Evolutionary conservation across 2,797 vertebrate species (phyloP).

Genomic region (Danio albolineatus): DNA sequence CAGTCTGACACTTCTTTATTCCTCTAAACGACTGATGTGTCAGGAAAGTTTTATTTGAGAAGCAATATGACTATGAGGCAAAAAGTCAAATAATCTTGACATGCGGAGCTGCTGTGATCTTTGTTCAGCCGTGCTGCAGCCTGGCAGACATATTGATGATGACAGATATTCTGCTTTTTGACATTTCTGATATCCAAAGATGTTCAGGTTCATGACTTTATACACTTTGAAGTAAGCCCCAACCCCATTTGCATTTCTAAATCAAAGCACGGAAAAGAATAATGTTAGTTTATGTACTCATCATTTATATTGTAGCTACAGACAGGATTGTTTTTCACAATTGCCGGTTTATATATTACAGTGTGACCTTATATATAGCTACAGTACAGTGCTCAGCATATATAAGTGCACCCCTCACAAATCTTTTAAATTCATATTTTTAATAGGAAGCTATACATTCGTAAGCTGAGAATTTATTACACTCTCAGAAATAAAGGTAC

Average conservation of each 20-base stretch:
- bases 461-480: too few species aligned
- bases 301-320: neutral
- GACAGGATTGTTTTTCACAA: neutral
- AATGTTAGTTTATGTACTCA: neutral
- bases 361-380: neutral
- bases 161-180: neutral
- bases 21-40: constrained; percentile 35
- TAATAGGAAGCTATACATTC: too few species aligned
- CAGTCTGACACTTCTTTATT: constrained; percentile 21
- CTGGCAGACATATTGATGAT: constrained; percentile 35
- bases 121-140: neutral
- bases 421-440: too few species aligned
- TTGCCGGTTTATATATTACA: neutral
- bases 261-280: neutral
- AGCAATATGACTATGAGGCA: constrained; percentile 23
- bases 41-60: constrained; percentile 42
- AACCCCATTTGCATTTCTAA: neutral
- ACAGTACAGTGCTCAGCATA: too few species aligned
- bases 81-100: constrained; percentile 37
- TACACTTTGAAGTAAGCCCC: neutral
- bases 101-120: constrained; percentile 19
- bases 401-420: too few species aligned
- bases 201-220: constrained; percentile 10
- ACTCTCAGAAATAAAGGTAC: too few species aligned
- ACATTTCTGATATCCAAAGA: neutral